Base-by-base conservation (phyloP, 2,797 vertebrate species). In the Falco peregrinus region DNA sequence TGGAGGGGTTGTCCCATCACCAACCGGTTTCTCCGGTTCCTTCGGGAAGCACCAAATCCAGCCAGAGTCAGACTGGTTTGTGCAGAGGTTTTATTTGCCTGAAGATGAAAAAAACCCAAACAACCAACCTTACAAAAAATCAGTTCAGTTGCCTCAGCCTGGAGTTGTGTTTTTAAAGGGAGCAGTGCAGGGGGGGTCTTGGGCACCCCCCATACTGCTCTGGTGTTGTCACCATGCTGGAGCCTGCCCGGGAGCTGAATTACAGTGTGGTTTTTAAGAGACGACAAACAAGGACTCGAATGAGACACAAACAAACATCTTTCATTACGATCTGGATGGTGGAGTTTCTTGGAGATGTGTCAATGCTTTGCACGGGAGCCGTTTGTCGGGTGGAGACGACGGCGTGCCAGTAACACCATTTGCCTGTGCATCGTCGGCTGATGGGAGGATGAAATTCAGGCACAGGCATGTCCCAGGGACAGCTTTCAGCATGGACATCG, bases 51-150 rank as follows among this genome's bases (percentile, higher is more conserved):
- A 1, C 31, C 59, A 83, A 94, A 77, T 20, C 47, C 60, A 90
- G 39, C 0, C 3, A 8, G 88, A 94, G 96, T 89, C 88, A 89
- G 91, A 91, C 94, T 78, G 81, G 96, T 95, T 97, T 91, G 70
- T 53, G 33, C 84, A 57, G 74, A 87, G 53, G 35, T 69, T 92
- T 10, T 77, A 53, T 96, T 91, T 95, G 87, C 90, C 91, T 63
- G 68, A 43, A 76, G 80, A 86, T 39, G 28, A 53, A 60, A 57
- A 29, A 73, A 59, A 48, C 6, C 13, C 41, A 29, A 73, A 69
- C 5, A 71, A 71, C 41, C 41, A 43, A 43, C 16, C 41, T 26
- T 28, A 31, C 5, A 24, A 51, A 59, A 56, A 39, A 24, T 60
- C 33, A 33, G 41, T 21, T 89, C 65, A 41, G 50, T 18, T 2